Evolutionary conservation across 2,888 invertebrate species (phyloP).

Genomic region (Pristionchus arcanus): DNA sequence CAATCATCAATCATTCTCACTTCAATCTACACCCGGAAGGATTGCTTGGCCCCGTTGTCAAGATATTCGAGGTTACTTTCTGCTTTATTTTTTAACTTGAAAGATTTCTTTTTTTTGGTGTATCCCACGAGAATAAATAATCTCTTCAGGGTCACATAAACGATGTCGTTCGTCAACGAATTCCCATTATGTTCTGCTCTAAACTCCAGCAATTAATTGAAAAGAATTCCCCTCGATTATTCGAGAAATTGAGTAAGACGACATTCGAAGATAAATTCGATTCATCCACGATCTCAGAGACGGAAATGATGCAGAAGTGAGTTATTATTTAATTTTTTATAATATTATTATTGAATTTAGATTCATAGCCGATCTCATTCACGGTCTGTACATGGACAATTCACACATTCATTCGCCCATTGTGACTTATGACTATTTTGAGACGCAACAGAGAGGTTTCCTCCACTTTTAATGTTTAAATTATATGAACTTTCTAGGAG

Average conservation of each 20-base stretch:
- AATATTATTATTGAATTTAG: slow-evolving; percentile 57
- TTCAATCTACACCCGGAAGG: slow-evolving; percentile 74
- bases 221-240: slow-evolving; percentile 73
- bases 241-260: slow-evolving; percentile 68
- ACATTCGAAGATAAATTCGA: slow-evolving; percentile 72
- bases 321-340: neutral
- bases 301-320: slow-evolving; percentile 50
- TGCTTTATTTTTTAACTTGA: neutral
- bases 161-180: slow-evolving; percentile 73
- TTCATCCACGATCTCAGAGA: slow-evolving; percentile 40
- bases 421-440: slow-evolving; percentile 75
- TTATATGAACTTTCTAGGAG: slow-evolving; percentile 63
- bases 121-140: neutral
- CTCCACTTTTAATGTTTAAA: neutral
- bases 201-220: slow-evolving; percentile 75
- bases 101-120: no score
- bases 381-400: slow-evolving; percentile 75
- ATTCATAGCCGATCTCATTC: slow-evolving; percentile 72
- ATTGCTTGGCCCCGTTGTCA: slow-evolving; percentile 73
- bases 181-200: slow-evolving; percentile 74
- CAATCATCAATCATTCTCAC: slow-evolving; percentile 71
- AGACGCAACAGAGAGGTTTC: slow-evolving; percentile 71
- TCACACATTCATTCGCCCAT: slow-evolving; percentile 72
- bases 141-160: slow-evolving; percentile 73
- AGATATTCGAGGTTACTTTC: slow-evolving; percentile 72